Base-by-base conservation (phyloP, 2,888 invertebrate genomes). In the Stenchaetothrips biformis region DNA sequence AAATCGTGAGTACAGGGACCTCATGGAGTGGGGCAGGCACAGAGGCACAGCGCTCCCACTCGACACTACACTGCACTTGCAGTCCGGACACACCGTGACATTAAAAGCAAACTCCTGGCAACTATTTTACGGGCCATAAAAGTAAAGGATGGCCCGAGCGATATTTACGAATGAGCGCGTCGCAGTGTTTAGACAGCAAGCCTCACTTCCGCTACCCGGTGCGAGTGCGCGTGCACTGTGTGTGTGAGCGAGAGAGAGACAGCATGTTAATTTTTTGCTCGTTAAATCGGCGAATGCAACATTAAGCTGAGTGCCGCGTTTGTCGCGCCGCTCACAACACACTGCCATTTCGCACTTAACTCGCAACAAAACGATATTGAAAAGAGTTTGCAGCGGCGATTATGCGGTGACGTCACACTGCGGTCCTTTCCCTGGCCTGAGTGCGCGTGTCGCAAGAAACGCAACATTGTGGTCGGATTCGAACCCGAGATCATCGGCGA, bases 131-230 rank as follows among this genome's bases (percentile, higher is more conserved):
- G 67, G 67, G 21, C 67, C 67, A 25, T 74, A 25, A 74, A 74
- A 74, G 67, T 74, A 74, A 74, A 25, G 67, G 67, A 74, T 74
- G 67, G 67, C n/a, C n/a, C n/a, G n/a, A n/a, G 67, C 67, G 67
- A 74, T 74, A 74, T 74, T 74, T 74, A 74, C 67, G 67, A 25
- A 74, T 59, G 67, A 21, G 67, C 67, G 67, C 67, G 67, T 9
- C 67, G 53, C 13, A 1, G 67, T 74, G 67, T 74, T 74, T 59
- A 18, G 59, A 59, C 59, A 53, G 53, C 53, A 37, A 37, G 37
- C 37, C 4, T 1, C 37, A 4, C 37, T 37, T 37, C 37, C 37
- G 37, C 37, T 37, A 37, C 37, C 37, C 37, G 2, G 37, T 37
- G 37, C 2, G 6, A 53, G 53, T 59, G 13, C 59, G 59, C 67